Percentiles rank a stretch among this genome's conserved stretches.
Evolutionary conservation across 1,140 invertebrate genomes (phyloP).

Genomic region (Drosophila ambigua): DNA sequence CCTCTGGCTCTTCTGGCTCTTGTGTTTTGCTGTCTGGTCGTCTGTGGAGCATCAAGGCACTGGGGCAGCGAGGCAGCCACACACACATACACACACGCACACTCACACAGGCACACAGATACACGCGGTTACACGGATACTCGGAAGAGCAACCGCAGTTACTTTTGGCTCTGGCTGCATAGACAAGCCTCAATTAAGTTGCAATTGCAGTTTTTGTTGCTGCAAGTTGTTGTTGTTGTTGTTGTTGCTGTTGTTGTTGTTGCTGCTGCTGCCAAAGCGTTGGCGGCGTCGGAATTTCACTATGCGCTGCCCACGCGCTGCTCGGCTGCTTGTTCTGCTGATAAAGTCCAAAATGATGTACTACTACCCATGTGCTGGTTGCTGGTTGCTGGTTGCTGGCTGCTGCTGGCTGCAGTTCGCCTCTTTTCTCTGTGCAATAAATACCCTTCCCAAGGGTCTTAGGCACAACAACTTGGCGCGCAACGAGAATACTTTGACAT

Average conservation of each 20-base stretch:
- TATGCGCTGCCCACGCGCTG: conserved; percentile 69
- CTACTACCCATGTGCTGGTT: conserved; percentile 71
- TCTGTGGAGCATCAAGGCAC: conserved; percentile 82
- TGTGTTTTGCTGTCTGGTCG: conserved; percentile 68
- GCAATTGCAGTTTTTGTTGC: conserved; percentile 68
- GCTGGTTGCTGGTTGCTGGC: conserved; percentile 26
- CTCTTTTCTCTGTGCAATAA: conserved; percentile 23
- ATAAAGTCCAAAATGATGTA: conserved; percentile 83
- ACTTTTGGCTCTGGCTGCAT: conserved; percentile 64
- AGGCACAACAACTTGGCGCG: too few relatives aligned
- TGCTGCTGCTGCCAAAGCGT: conserved; percentile 52
- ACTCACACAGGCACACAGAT: conserved; percentile 1
- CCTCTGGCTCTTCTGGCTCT: conserved; percentile 49
- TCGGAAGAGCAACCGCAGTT: conserved; percentile 68
- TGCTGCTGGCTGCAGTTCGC: conserved; percentile 14
- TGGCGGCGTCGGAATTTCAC: conserved; percentile 74
- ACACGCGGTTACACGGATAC: conserved; percentile 9
- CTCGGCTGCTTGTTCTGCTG: conserved; percentile 56
- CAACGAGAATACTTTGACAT: too few relatives aligned
- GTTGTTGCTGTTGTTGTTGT: conserved; percentile 27
- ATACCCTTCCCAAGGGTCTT: conserved; percentile 18
- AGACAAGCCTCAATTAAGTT: conserved; percentile 82
- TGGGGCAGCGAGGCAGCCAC: conserved; percentile 76
- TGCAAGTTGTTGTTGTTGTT: conserved; percentile 6
- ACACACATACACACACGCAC: conserved; percentile 1